Conservation (phyloP, 92 coral and sea anemone genomes). For the Siderastrea siderea region DNA sequence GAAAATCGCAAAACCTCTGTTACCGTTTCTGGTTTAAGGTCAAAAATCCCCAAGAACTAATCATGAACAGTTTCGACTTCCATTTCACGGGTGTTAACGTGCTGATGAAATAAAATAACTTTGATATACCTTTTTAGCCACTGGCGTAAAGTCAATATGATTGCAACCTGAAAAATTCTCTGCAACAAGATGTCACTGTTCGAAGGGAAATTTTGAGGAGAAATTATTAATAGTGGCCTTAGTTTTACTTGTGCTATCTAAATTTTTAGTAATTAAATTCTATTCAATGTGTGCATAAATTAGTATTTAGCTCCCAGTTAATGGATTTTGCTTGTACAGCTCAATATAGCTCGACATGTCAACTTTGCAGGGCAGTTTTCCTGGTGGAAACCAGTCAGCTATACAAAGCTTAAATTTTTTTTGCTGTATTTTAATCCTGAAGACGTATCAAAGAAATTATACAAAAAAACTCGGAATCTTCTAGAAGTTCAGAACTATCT, state of each 20-base stretch:
- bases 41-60: background rate
- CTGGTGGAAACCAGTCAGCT: background rate
- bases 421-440: background rate
- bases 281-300: constrained; percentile 30
- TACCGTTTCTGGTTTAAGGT: background rate
- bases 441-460: background rate
- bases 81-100: constrained; percentile 3
- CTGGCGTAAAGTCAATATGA: constrained; percentile 15
- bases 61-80: background rate
- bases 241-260: background rate
- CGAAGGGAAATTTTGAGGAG: constrained; percentile 2
- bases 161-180: background rate
- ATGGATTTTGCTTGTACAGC: background rate
- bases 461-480: background rate
- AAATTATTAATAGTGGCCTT: background rate
- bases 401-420: background rate
- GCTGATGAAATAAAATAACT: constrained; percentile 10
- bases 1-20: background rate
- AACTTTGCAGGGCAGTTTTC: background rate
- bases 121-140: constrained; percentile 12
- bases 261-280: constrained; percentile 30
- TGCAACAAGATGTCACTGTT: background rate
- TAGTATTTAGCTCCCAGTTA: constrained; percentile 32
- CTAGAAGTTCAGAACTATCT: background rate
- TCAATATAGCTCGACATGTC: background rate